Percentiles rank a stretch among this genome's conserved stretches.
phyloP scores from a whole-genome alignment of 2,888 invertebrate species.

The Oligia latruncula region DNA sequence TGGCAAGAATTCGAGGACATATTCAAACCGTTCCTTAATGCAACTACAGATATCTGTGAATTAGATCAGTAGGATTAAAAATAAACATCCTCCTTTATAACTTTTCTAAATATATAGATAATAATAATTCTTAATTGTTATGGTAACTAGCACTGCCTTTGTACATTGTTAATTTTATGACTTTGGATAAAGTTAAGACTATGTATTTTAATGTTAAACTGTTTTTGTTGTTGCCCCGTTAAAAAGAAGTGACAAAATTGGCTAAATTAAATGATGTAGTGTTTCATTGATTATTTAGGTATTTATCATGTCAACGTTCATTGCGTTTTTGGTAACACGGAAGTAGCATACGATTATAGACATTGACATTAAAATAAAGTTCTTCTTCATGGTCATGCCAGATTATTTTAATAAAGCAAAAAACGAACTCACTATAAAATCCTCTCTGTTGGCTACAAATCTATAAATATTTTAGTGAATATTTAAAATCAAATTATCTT shows the following conservation, averaged over 20 bases:
- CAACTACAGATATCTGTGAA: constrained; percentile 72
- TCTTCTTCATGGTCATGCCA: background rate
- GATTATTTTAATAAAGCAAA: background rate
- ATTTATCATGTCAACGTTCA: constrained; percentile 1
- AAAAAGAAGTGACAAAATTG: background rate
- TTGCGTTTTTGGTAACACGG: background rate
- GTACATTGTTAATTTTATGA: background rate
- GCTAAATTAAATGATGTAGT: background rate
- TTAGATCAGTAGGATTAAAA: background rate
- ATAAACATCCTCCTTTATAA: background rate
- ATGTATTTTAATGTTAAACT: background rate
- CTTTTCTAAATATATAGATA: no score
- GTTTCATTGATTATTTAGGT: background rate
- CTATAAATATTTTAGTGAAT: background rate
- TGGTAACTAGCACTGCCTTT: background rate
- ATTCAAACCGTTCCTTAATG: constrained; percentile 73
- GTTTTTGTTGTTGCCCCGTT: background rate
- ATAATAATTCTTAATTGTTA: no score
- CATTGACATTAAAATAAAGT: background rate
- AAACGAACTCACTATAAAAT: no score
- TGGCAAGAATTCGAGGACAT: constrained; percentile 81
- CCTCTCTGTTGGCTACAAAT: background rate
- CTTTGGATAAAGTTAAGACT: background rate
- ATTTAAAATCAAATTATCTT: background rate
- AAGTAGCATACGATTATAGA: no score